These are phyloP conservation scores for Atractosteus spatula DNA, from an alignment of 2,113 vertebrate species.

Conservation along the genomic window DNA sequence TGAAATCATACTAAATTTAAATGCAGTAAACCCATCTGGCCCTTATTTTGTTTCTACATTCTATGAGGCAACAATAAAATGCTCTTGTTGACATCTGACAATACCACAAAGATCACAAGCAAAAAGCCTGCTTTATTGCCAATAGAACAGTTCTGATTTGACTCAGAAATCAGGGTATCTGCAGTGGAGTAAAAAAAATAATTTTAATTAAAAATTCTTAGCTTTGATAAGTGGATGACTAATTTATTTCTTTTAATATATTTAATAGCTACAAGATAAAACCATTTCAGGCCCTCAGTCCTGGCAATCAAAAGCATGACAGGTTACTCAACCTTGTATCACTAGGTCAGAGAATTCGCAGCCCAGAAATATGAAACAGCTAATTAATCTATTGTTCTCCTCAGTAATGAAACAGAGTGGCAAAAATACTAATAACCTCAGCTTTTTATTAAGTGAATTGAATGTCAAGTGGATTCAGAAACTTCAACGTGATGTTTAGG, in stretches of 20 bases:
- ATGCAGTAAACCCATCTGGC: no score
- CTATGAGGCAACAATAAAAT: no score
- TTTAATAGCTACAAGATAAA: constrained; percentile 49
- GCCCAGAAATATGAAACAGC: constrained; percentile 40
- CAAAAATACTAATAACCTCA: constrained; percentile 31
- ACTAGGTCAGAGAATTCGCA: constrained; percentile 38
- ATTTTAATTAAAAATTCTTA: constrained; percentile 61
- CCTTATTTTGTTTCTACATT: no score
- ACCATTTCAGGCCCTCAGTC: constrained; percentile 46
- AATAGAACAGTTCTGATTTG: no score
- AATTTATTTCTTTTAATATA: constrained; percentile 55
- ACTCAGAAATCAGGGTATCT: constrained; percentile 44
- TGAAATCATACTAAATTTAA: no score
- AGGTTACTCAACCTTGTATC: constrained; percentile 41
- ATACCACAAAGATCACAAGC: no score
- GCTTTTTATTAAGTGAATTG: constrained; percentile 30
- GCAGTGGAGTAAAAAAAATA: constrained; percentile 50
- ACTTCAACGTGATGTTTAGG: neutral
- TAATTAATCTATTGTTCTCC: constrained; percentile 60
- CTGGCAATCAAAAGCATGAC: constrained; percentile 46
- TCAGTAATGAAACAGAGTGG: constrained; percentile 36
- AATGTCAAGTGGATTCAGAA: constrained; percentile 27
- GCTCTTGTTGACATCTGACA: no score
- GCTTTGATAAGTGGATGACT: constrained; percentile 64
- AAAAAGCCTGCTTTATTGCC: no score